These are phyloP conservation scores for Scolopax bukidnonensis DNA, from an alignment of 2,797 vertebrate genomes.

Conservation along the genomic window DNA sequence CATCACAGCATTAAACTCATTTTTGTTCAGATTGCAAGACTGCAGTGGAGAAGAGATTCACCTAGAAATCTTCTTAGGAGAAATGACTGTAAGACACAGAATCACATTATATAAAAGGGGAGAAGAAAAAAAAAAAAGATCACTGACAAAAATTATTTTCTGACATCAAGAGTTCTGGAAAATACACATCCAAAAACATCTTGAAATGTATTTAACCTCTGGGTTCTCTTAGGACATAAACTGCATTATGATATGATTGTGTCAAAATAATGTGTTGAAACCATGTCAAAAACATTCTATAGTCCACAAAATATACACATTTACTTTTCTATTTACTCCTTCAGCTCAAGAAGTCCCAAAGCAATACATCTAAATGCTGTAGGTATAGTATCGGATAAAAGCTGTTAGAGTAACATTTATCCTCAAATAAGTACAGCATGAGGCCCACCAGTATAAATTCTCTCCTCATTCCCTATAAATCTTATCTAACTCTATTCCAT, in stretches of 20 bases:
- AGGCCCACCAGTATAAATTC: neutral
- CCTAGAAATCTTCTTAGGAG: neutral
- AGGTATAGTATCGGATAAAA: conserved; percentile 13
- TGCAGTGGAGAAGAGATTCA: neutral
- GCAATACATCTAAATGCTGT: neutral
- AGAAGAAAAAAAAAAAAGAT: neutral
- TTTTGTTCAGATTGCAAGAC: neutral
- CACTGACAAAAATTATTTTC: neutral
- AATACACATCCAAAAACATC: neutral
- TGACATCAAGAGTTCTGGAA: neutral
- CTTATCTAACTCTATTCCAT: neutral
- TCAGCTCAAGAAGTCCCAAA: conserved; percentile 13
- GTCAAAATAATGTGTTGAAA: conserved; percentile 1
- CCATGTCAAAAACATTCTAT: conserved; percentile 9
- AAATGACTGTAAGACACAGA: neutral
- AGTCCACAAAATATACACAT: neutral
- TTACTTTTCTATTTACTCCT: conserved; percentile 30
- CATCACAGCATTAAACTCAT: neutral
- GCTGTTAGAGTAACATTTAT: neutral
- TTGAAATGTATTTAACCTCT: neutral
- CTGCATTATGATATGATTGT: neutral
- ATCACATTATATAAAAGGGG: neutral
- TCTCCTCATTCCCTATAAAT: neutral
- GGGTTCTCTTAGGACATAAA: neutral
- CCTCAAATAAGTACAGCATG: neutral